These are phyloP conservation scores for Cephalopachus bancanus DNA, from an alignment of 2,797 vertebrate species.

Conservation along the genomic window DNA sequence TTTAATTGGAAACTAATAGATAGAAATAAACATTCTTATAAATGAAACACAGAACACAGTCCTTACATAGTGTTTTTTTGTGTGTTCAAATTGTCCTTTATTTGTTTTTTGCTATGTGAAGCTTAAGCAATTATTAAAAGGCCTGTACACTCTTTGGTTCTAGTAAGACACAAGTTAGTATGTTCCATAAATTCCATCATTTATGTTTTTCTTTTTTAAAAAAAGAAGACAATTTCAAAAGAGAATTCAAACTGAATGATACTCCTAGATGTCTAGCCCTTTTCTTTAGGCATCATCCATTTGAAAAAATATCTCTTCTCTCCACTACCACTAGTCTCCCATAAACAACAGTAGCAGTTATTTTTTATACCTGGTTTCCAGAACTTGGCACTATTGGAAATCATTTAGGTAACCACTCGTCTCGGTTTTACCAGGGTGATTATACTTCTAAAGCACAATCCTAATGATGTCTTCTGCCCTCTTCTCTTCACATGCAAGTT, in stretches of 20 bases:
- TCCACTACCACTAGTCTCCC: rapidly evolving
- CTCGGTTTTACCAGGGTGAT: rapidly evolving
- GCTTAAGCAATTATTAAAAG: not conserved
- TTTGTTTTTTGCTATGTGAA: not conserved
- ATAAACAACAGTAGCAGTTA: rapidly evolving
- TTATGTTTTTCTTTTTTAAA: not conserved
- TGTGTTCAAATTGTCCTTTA: not conserved
- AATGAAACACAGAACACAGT: not conserved
- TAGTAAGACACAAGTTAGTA: not conserved
- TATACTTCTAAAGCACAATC: not conserved
- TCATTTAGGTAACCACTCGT: rapidly evolving
- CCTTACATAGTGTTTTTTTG: rapidly evolving
- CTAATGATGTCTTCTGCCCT: rapidly evolving
- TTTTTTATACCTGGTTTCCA: too few relatives aligned
- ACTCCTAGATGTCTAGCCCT: not conserved
- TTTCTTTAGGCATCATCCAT: not conserved
- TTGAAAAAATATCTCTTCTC: not conserved
- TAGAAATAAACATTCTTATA: not conserved
- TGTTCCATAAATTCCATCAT: not conserved
- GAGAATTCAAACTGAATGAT: not conserved
- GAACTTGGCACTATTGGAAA: rapidly evolving
- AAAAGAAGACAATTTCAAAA: not conserved
- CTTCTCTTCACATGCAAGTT: not conserved
- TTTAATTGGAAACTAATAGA: not conserved
- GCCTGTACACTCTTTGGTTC: not conserved